A percentile compares a stretch with the other conserved stretches of the same genome.
Evolutionary conservation across 2,113 vertebrate species (phyloP).

Genomic region (pig (Sus scrofa)): DNA sequence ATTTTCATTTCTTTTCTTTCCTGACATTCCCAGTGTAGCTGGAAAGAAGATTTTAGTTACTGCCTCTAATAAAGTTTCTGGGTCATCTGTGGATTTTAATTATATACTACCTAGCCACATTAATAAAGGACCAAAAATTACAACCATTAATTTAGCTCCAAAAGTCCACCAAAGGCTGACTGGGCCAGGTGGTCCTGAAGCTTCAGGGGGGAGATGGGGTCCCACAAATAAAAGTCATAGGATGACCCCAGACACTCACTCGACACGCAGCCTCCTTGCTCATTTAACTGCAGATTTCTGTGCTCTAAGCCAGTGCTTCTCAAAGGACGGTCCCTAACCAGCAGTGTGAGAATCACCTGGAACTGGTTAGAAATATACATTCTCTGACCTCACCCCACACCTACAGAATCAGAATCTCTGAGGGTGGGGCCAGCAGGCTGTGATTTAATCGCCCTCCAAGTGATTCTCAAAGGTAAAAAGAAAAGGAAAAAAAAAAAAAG

Average conservation of each 20-base stretch:
- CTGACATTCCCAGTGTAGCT: neutral
- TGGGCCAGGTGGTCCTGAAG: neutral
- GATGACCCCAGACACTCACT: neutral
- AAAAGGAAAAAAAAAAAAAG: neutral
- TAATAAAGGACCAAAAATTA: neutral
- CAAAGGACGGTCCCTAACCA: neutral
- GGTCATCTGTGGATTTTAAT: neutral
- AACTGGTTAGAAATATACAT: neutral
- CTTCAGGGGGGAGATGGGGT: neutral
- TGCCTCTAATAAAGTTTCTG: neutral
- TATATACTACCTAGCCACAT: neutral
- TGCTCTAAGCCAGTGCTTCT: neutral
- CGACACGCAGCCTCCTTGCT: neutral
- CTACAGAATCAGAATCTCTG: neutral
- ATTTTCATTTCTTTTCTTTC: neutral
- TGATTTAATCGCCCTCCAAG: neutral
- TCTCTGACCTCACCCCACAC: neutral
- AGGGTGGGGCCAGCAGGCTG: neutral
- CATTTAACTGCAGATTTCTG: neutral
- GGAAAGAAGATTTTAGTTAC: neutral
- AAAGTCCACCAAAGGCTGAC: neutral
- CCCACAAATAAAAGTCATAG: neutral
- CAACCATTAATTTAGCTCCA: neutral
- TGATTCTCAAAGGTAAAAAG: neutral
- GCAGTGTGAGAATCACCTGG: neutral